Percentiles rank a stretch among this genome's conserved stretches.
phyloP scores from a whole-genome alignment of 2,113 vertebrate genomes.

The Campylomormyrus numenius region DNA sequence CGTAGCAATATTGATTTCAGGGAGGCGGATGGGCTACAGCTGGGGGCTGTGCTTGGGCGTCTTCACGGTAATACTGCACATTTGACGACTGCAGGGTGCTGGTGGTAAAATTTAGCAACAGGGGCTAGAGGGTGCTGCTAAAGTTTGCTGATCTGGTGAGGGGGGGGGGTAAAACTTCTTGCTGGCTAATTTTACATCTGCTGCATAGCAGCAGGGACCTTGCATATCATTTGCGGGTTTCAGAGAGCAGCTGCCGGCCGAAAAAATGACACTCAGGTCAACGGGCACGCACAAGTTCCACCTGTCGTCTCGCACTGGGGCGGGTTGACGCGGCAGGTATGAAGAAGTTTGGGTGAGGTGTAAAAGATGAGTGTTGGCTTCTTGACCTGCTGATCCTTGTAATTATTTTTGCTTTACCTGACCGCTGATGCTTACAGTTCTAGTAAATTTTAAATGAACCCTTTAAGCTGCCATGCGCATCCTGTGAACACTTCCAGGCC shows the following conservation, averaged over 20 bases:
- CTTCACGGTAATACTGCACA: background rate
- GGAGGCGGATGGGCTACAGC: background rate
- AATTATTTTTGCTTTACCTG: conserved; percentile 32
- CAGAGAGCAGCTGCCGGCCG: background rate
- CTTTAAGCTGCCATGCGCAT: background rate
- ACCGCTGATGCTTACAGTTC: conserved; percentile 10
- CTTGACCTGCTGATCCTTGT: conserved; percentile 32
- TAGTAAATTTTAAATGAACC: background rate
- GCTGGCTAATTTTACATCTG: background rate
- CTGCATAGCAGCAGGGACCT: background rate
- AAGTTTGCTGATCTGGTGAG: background rate
- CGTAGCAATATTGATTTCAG: background rate
- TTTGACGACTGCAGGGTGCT: background rate
- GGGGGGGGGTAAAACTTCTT: background rate
- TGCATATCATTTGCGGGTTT: background rate
- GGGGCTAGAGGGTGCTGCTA: background rate
- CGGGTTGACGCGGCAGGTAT: background rate
- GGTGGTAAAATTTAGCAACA: background rate
- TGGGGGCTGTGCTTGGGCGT: background rate
- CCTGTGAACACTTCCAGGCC: background rate
- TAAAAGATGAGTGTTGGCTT: background rate
- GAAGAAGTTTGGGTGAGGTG: background rate
- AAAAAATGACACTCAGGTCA: background rate
- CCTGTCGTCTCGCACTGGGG: background rate
- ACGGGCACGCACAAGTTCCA: background rate